These are phyloP conservation scores for Drosophila niveifrons DNA, from an alignment of 2,888 invertebrate species.

Conservation along the genomic window DNA sequence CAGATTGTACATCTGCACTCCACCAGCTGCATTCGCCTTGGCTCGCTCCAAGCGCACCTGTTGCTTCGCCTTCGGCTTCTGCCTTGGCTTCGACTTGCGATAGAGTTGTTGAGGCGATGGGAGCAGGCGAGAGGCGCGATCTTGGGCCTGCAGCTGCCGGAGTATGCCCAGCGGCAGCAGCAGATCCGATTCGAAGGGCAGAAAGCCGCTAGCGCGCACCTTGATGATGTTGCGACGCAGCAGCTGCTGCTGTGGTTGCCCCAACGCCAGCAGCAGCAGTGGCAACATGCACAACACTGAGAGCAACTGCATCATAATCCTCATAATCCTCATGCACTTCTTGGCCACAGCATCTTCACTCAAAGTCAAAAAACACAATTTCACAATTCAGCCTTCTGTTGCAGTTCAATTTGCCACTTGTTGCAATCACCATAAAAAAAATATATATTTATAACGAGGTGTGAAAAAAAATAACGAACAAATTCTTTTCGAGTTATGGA, in stretches of 20 bases:
- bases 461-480: slow-evolving; percentile 13
- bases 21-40: slow-evolving; percentile 12
- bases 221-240: slow-evolving; percentile 59
- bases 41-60: slow-evolving; percentile 68
- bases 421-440: slow-evolving; percentile 29
- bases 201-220: slow-evolving; percentile 65
- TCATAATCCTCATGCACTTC: neutral
- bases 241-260: slow-evolving; percentile 6
- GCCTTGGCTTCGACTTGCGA: slow-evolving; percentile 3
- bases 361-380: slow-evolving; percentile 16
- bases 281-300: neutral
- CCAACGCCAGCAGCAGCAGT: neutral
- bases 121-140: slow-evolving; percentile 51
- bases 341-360: slow-evolving; percentile 28
- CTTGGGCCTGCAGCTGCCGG: slow-evolving; percentile 67
- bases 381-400: neutral
- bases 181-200: slow-evolving; percentile 71
- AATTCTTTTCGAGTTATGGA: neutral
- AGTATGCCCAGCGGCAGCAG: slow-evolving; percentile 63
- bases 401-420: slow-evolving; percentile 12
- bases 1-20: slow-evolving; percentile 64
- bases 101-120: slow-evolving; percentile 6
- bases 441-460: neutral
- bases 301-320: neutral
- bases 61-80: slow-evolving; percentile 42